Percentiles rank a stretch among this genome's conserved stretches.
These are phyloP conservation scores for Zoanthus sociatus DNA, from an alignment of 92 coral and sea anemone genomes.

Conservation along the genomic window DNA sequence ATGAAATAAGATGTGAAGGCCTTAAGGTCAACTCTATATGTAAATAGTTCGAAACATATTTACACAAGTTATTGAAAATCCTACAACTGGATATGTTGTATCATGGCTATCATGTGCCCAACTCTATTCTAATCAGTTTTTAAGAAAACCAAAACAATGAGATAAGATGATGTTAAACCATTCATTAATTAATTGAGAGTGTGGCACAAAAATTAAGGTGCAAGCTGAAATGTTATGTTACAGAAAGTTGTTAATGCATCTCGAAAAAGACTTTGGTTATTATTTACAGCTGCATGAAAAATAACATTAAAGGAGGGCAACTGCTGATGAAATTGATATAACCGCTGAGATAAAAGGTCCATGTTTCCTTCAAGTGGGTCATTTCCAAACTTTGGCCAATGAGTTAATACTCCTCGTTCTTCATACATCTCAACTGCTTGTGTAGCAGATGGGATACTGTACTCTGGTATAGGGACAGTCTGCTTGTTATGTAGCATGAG, in stretches of 20 bases:
- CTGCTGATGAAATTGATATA: constrained; percentile 6
- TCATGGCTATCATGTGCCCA: neutral
- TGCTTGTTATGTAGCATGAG: constrained; percentile 2
- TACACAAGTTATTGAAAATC: neutral
- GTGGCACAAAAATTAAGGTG: neutral
- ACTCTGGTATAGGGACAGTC: constrained; percentile 8
- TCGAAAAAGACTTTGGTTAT: constrained; percentile 5
- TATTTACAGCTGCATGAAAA: constrained; percentile 12
- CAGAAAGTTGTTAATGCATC: constrained; percentile 9
- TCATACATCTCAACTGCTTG: constrained; percentile 14
- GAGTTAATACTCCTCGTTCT: neutral
- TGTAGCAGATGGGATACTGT: neutral
- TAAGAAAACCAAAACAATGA: neutral
- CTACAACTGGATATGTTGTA: neutral
- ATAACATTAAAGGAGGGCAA: constrained; percentile 7
- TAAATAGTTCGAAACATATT: neutral
- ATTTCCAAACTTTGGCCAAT: constrained; percentile 13
- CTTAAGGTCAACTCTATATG: neutral
- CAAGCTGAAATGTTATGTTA: neutral
- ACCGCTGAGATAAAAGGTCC: constrained; percentile 7
- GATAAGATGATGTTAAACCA: neutral
- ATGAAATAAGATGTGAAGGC: neutral
- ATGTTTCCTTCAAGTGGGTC: constrained; percentile 13
- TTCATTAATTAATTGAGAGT: neutral
- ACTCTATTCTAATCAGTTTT: neutral